Conservation (phyloP, 2,888 invertebrate genomes). For the Adelphocoris suturalis region DNA sequence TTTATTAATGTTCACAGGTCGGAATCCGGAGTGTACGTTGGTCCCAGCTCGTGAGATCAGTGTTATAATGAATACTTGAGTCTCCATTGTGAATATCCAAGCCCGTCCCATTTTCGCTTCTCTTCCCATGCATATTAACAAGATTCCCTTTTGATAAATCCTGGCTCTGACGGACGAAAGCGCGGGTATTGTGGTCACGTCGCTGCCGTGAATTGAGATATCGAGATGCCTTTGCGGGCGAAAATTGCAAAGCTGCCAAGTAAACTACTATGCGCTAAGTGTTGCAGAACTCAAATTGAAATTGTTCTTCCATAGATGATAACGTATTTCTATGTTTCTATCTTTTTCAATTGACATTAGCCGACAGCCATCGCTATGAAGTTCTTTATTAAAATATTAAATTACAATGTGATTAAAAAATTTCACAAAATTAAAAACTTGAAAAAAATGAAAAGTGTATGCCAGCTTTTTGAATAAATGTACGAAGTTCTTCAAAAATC, state of each 20-base stretch:
- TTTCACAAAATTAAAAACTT: too few species aligned
- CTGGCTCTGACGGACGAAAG: not conserved
- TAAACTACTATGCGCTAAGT: not conserved
- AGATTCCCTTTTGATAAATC: constrained; percentile 27
- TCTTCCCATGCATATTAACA: constrained; percentile 39
- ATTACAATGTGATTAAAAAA: too few species aligned
- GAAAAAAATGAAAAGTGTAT: too few species aligned
- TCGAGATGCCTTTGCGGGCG: not conserved
- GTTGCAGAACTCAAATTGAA: not conserved
- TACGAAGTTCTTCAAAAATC: too few species aligned
- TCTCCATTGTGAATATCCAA: constrained; percentile 12
- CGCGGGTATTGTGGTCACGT: constrained; percentile 34
- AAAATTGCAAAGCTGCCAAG: constrained; percentile 9
- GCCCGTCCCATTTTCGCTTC: not conserved
- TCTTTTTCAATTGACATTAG: too few species aligned
- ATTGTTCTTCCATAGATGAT: too few species aligned
- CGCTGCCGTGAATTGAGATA: constrained; percentile 13
- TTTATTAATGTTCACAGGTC: constrained; percentile 13
- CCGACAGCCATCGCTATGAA: too few species aligned
- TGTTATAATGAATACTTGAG: constrained; percentile 12
- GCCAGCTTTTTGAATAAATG: too few species aligned
- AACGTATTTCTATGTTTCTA: too few species aligned
- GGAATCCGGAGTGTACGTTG: not conserved
- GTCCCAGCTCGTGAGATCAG: not conserved
- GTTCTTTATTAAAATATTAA: too few species aligned